These are phyloP conservation scores for Thamnophis elegans DNA, from an alignment of 2,797 vertebrate species.

Conservation along the genomic window DNA sequence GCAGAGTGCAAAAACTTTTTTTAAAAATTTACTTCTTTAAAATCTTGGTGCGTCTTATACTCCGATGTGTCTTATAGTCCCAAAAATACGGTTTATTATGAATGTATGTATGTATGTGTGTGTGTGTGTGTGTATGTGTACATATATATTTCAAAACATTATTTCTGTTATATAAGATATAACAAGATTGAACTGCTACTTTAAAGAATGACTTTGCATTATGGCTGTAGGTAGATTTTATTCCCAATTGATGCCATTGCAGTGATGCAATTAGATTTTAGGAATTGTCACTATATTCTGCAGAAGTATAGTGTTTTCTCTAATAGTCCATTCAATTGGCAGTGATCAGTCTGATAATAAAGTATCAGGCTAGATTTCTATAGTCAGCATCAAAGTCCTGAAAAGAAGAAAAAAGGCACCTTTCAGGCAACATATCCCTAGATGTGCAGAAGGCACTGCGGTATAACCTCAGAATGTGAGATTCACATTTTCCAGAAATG, in stretches of 20 bases:
- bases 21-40: too few species aligned
- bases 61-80: too few species aligned
- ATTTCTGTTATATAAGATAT: not conserved
- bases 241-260: not conserved
- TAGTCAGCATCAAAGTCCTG: not conserved
- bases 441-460: not conserved
- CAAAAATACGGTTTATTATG: too few species aligned
- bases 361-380: not conserved
- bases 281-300: not conserved
- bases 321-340: not conserved
- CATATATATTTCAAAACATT: too few species aligned
- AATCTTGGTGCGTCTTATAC: too few species aligned
- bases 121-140: too few species aligned
- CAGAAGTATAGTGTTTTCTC: not conserved
- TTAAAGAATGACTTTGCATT: conserved; percentile 1
- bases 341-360: not conserved
- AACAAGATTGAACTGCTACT: not conserved
- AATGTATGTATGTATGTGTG: too few species aligned
- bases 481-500: not conserved
- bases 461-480: not conserved
- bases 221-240: not conserved
- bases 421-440: not conserved
- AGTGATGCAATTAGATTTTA: not conserved
- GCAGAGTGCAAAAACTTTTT: too few species aligned
- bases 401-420: not conserved